Base-by-base conservation (phyloP, 2,888 invertebrate genomes). In the Drosophila multiciliata region DNA sequence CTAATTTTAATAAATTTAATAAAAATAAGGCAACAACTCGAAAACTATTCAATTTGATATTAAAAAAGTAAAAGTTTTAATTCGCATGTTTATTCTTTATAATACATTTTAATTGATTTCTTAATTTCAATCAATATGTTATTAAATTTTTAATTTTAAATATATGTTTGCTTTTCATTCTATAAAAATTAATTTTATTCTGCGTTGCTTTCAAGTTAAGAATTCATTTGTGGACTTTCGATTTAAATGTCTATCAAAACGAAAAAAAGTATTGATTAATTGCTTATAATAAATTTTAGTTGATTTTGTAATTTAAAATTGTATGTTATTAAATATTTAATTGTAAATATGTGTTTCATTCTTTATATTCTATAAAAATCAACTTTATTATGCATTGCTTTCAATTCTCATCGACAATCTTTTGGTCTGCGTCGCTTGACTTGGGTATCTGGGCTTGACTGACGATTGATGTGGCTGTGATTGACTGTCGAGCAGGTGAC, bases 401-500 rank as follows among this genome's bases (percentile, higher is more conserved):
- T 45, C 4, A 8, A 23, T 45, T 8, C 23, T 23, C 45, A 1
- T 26, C 9, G 36, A 54, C 6, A 17, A 23, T 35, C 9, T 2
- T 23, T 15, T 20, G 23, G 33, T 35, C 17, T 26, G 26, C 12
- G 38, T 38, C 7, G 0, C 15, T 40, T 40, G 36, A 50, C 8
- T 64, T 23, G 38, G 9, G 12, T 26, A 35, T 48, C 8, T 40
- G 5, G 17, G 26, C 55, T 61, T 32, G 59, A 8, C 49, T 71
- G 82, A 29, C 17, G 83, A 84, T 82, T 83, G 83, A 84, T 75
- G 55, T 36, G 23, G 57, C 77, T 83, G 66, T 84, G 83, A 84
- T 87, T 80, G 87, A 84, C 77, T 86, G 70, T 75, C 73, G 58
- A 62, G 45, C 65, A 62, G 73, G 71, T 73, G 83, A 73, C 63